Base-by-base conservation (phyloP, 2,113 vertebrate genomes). In the Pseudopipra pipra region DNA sequence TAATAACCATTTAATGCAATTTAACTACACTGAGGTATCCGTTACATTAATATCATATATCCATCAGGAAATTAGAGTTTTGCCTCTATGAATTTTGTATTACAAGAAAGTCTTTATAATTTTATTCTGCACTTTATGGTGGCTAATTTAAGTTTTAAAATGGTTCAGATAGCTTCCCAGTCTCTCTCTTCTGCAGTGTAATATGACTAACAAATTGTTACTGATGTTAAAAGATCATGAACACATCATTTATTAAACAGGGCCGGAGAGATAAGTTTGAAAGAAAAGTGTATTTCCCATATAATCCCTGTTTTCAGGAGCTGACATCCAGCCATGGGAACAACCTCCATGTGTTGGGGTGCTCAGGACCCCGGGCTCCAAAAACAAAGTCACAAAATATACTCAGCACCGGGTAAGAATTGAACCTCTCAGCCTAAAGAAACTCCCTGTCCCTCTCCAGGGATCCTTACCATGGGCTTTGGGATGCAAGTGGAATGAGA, bases 1-100 rank as follows among this genome's bases (percentile, higher is more conserved):
- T 98, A 98, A 98, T 98, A 98, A 98, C 98, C 98, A 97, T 98
- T 98, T 98, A 98, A 98, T 98, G 98, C 97, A 98, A 98, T 98
- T 98, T 98, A 97, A 98, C 98, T 98, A 97, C 97, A 98, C 96
- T 96, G 97, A 98, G 98, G 98, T 98, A 98, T 98, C 98, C 97
- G 97, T 98, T 98, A 98, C 98, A 98, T 98, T 98, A 98, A 98
- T 98, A 98, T 98, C 98, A 98, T 98, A 98, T 98, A 98, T 98
- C 97, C 98, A 97, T 97, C 98, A 98, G 98, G 98, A 98, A 98
- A 98, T 98, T 98, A 98, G 97, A 98, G 97, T 98, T 98, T 98
- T 98, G 96, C 98, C 98, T 98, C 98, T 97, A 98, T 98, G 97
- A 98, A 98, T 98, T 98, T 98, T 98, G 96, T 98, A 98, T 98